Evolutionary conservation across 2,888 invertebrate species (phyloP).

Genomic region (Odontomyia ornata): DNA sequence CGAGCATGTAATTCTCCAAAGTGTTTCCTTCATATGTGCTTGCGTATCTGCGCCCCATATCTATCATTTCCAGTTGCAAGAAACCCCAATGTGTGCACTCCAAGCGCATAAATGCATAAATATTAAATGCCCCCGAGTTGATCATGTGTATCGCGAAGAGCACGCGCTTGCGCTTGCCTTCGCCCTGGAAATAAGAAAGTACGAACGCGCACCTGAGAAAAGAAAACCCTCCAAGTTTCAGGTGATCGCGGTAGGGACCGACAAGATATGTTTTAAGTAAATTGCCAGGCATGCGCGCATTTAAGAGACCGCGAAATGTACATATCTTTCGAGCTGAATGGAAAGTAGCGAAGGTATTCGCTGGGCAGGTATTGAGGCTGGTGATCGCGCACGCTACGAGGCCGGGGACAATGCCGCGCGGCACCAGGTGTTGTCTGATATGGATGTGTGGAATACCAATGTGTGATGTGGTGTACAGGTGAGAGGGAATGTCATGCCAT

Average conservation of each 20-base stretch:
- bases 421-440: neutral
- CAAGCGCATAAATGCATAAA: neutral
- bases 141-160: neutral
- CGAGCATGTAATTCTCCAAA: neutral
- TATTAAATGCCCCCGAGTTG: neutral
- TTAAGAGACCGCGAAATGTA: neutral
- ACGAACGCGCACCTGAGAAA: neutral
- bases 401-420: neutral
- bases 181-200: neutral
- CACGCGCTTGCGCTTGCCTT: neutral
- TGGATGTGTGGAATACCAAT: slow-evolving; percentile 10
- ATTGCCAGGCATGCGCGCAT: neutral
- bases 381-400: neutral
- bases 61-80: neutral
- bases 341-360: neutral
- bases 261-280: neutral
- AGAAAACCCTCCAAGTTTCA: neutral
- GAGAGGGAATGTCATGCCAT: neutral
- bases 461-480: neutral
- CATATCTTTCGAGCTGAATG: neutral
- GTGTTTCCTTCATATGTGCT: neutral
- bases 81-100: neutral
- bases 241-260: neutral
- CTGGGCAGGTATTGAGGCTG: neutral
- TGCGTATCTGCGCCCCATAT: neutral